Base-by-base conservation (phyloP, 2,888 invertebrate species). In the Bombylius major region DNA sequence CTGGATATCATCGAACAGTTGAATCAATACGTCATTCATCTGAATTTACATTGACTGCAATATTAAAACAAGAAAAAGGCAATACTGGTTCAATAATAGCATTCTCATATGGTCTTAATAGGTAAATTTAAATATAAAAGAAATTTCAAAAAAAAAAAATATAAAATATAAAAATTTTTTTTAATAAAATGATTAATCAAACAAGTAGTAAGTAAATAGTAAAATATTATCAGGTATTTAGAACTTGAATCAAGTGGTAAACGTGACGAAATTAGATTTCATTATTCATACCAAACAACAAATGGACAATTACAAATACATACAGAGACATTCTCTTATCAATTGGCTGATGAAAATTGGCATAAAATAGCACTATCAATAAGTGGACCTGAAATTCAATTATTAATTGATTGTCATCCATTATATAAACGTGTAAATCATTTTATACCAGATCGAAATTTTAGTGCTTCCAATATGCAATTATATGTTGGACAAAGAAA, bases 241-340 rank as follows among this genome's bases (percentile, higher is more conserved):
- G 91, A 93, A 80, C 80, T 93, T 76, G 90, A 92, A 78, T 91
- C 90, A 71, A 89, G 89, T 76, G 91, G 91, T 64, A 82, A 89
- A 62, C 84, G 86, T 68, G 86, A 90, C 75, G 91, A 92, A 76
- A 83, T 90, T 69, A 83, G 90, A 64, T 79, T 90, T 71, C 88
- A 89, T 76, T 90, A 89, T 76, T 83, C 83, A 72, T 62, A 60
- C 49, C 56, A 58, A 49, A 58, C 58, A 54, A 82, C 83, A 66
- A 79, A 80, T 63, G 81, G 82, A 62, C 79, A 79, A 68, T 79
- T 80, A 57, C 74, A 75, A 65, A 80, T 85, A 66, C 83, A 85
- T 70, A 85, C 87, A 66, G 92, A 92, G 79, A 85, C 87, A 70
- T 92, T 93, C 79, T 88, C 87, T 65, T 89, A 86, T 77, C 83